A percentile compares a stretch with the other conserved stretches of the same genome.
These are phyloP conservation scores for Aphidius colemani DNA, from an alignment of 2,888 invertebrate species.

Conservation along the genomic window DNA sequence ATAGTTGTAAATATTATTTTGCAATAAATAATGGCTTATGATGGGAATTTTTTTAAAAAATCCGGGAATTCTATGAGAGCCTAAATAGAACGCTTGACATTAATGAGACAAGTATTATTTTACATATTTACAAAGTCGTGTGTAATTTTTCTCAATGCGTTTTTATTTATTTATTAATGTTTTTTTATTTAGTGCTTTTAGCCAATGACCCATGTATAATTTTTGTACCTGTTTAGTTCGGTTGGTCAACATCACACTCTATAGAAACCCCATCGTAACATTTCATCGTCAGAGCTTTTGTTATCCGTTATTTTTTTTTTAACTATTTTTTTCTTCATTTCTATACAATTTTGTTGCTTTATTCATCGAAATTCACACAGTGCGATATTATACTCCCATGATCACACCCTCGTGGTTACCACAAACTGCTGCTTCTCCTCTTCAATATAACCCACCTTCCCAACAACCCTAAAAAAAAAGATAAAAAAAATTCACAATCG, in stretches of 20 bases:
- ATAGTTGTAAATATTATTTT: no score
- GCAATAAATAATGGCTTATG: no score
- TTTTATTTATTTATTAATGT: neutral
- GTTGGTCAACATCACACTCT: slow-evolving; percentile 4
- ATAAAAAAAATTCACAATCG: no score
- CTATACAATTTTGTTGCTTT: slow-evolving; percentile 17
- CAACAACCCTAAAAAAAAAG: no score
- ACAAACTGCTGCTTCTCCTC: neutral
- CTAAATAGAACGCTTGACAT: no score
- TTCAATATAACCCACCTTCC: neutral
- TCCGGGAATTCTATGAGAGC: no score
- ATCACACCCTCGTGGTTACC: slow-evolving; percentile 9
- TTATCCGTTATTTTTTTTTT: slow-evolving; percentile 3
- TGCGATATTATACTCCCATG: slow-evolving; percentile 22
- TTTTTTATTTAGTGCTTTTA: slow-evolving; percentile 7
- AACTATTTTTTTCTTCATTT: slow-evolving; percentile 1
- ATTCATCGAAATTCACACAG: slow-evolving; percentile 25
- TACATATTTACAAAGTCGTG: no score
- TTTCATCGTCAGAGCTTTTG: slow-evolving; percentile 10
- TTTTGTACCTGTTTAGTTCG: slow-evolving; percentile 15
- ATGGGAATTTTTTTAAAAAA: no score
- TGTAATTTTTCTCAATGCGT: no score
- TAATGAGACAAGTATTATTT: no score
- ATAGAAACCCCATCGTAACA: neutral
- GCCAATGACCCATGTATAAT: slow-evolving; percentile 28